Percentiles rank a stretch among this genome's conserved stretches.
phyloP scores from a whole-genome alignment of 2,113 vertebrate species.

The Glaucomys volans region DNA sequence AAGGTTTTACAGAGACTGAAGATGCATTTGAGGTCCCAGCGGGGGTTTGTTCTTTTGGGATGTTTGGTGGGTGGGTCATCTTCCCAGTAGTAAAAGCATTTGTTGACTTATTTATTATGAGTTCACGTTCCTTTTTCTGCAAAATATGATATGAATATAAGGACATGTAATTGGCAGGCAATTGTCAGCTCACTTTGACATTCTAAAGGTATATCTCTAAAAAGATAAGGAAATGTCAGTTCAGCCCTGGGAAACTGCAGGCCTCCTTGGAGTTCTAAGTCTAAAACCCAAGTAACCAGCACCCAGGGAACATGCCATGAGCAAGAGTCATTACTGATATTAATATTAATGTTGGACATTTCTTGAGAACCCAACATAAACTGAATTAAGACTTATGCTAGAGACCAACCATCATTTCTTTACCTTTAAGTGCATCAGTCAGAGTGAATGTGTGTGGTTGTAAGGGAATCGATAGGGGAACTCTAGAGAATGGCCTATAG shows the following conservation, averaged over 20 bases:
- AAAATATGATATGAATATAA: constrained; percentile 65
- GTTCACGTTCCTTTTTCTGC: constrained; percentile 96
- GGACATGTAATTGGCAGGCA: neutral
- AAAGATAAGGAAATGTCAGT: neutral
- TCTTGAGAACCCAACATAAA: neutral
- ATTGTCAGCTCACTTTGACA: neutral
- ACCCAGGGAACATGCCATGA: neutral
- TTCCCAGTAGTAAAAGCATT: constrained; percentile 92
- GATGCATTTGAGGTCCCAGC: constrained; percentile 93
- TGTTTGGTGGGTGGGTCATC: constrained; percentile 93
- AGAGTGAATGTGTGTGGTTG: neutral
- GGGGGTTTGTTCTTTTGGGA: constrained; percentile 93
- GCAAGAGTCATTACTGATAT: neutral
- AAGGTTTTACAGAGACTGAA: constrained; percentile 89
- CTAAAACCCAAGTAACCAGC: neutral
- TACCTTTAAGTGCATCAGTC: neutral
- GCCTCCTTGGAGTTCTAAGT: neutral
- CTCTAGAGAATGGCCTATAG: neutral
- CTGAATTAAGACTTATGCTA: neutral
- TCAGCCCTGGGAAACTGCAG: neutral
- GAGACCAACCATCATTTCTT: neutral
- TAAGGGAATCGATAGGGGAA: no score
- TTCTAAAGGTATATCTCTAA: neutral
- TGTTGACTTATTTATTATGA: constrained; percentile 92
- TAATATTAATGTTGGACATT: neutral